Base-by-base conservation (phyloP, 2,888 invertebrate species). In the Osmoderma eremita region DNA sequence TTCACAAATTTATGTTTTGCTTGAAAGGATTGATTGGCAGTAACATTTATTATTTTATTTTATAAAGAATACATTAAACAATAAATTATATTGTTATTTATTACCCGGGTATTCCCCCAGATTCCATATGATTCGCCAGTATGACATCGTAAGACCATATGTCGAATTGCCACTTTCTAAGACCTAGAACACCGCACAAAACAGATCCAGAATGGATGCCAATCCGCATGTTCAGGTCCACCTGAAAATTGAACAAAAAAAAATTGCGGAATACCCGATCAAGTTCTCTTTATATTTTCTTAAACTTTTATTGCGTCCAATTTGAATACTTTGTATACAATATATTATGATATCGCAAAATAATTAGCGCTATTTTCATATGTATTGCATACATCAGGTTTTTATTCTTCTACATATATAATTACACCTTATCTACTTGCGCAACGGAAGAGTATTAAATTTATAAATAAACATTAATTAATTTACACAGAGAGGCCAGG, bases 131-230 rank as follows among this genome's bases (percentile, higher is more conserved):
- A 84, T 98, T 98, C 54, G 98, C 98, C 70, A 98, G 86, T 13
- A 95, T 95, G 76, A 98, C 98, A 83, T 98, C 98, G 79, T 94
- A 91, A 1, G 94, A 94, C 95, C 94, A 95, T 54, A 95, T 92
- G 79, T 95, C 95, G 81, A 95, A 95, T 83, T 95, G 95, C 95
- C 95, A 95, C 83, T 95, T 95, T 72, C 94, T 87, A 61, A 93
- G 86, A 1, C 95, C 98, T 68, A 98, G 85, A 18, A 98, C 98
- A 0, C 98, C 98, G 79, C 98, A 98, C 75, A 98, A 89, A 64
- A 97, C 97, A 4, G 94, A 92, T 13, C 98, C 98, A 71, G 95
- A 95, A 84, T 98, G 98, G 70, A 98, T 95, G 62, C 98, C 98
- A 75, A 98, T 98, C 73, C 98, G 88, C 98, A 98, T 98, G 83